These are phyloP conservation scores for Carapus acus DNA, from an alignment of 2,797 vertebrate genomes.

Conservation along the genomic window DNA sequence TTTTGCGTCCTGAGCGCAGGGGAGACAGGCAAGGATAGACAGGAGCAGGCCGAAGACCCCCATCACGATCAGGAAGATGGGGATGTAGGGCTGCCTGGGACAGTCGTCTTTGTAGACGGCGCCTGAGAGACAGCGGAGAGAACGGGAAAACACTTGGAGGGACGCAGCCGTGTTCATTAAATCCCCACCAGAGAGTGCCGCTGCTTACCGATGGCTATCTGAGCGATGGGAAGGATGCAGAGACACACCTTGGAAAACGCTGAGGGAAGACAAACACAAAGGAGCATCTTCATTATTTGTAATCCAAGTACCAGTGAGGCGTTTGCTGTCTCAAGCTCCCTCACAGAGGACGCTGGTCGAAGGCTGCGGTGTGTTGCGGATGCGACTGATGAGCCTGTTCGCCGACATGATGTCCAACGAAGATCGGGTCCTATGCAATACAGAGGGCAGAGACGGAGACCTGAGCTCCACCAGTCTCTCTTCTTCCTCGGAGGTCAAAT, in stretches of 20 bases:
- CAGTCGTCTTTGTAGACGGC: conserved; percentile 60
- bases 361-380: conserved; percentile 25
- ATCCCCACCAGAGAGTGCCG: background rate
- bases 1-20: conserved; percentile 18
- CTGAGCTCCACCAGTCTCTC: too few relatives aligned
- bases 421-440: conserved; percentile 21
- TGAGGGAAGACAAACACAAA: conserved; percentile 30
- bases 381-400: background rate
- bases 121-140: conserved; percentile 48
- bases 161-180: background rate
- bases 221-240: conserved; percentile 50
- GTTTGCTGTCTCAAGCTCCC: background rate
- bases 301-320: background rate
- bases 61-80: conserved; percentile 69
- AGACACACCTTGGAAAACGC: conserved; percentile 39
- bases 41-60: conserved; percentile 58
- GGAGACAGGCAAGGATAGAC: conserved; percentile 49
- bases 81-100: conserved; percentile 63
- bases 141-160: background rate
- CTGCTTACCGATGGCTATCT: conserved; percentile 67
- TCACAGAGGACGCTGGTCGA: conserved; percentile 32
- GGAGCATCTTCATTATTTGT: background rate
- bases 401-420: conserved; percentile 30
- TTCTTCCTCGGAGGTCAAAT: too few relatives aligned
- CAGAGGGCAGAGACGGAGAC: too few relatives aligned